Evolutionary conservation across 2,888 invertebrate genomes (phyloP).

Genomic region (Sarcophaga caerulescens): DNA sequence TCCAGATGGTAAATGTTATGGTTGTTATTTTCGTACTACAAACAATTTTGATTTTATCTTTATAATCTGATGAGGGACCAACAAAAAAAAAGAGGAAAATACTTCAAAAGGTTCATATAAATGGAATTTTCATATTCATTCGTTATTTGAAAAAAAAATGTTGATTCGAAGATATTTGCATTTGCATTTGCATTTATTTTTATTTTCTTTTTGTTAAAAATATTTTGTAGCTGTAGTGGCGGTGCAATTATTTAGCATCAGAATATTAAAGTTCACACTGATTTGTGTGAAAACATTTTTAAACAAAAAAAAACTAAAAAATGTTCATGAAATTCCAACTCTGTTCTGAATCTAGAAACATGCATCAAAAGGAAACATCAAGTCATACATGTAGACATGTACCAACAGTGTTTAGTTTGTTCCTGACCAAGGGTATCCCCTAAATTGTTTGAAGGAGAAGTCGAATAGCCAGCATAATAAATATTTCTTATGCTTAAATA

Average conservation of each 20-base stretch:
- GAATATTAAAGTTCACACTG: conserved; percentile 43
- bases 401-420: not conserved
- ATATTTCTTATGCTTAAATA: too few relatives aligned
- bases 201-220: not conserved
- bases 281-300: conserved; percentile 35
- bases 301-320: conserved; percentile 29
- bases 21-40: too few relatives aligned
- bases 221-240: conserved; percentile 17
- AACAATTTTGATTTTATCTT: too few relatives aligned
- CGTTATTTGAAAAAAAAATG: not conserved
- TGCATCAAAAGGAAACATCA: conserved; percentile 48
- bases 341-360: conserved; percentile 32
- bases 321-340: conserved; percentile 51
- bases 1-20: too few relatives aligned
- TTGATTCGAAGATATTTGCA: too few relatives aligned
- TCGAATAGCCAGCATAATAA: too few relatives aligned
- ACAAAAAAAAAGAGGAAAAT: too few relatives aligned
- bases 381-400: conserved; percentile 46
- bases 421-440: conserved; percentile 19
- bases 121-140: too few relatives aligned
- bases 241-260: conserved; percentile 45
- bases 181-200: too few relatives aligned
- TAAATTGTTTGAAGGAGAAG: not conserved
- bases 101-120: too few relatives aligned
- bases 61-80: too few relatives aligned